phyloP scores from a whole-genome alignment of 2,797 vertebrate genomes.

The Vireo griseus region DNA sequence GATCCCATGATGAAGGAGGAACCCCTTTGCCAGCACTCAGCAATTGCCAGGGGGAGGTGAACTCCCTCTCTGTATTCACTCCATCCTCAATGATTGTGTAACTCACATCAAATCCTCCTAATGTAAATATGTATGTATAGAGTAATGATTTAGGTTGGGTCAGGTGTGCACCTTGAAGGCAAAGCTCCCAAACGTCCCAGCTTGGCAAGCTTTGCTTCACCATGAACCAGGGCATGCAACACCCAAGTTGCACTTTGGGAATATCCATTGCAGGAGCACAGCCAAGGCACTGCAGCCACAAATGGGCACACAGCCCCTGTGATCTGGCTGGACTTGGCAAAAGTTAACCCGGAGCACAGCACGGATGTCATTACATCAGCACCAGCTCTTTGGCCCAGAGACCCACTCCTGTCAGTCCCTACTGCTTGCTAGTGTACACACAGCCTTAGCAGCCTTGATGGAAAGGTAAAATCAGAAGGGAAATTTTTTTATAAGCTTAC shows the following conservation, averaged over 20 bases:
- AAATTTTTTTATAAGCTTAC: not conserved
- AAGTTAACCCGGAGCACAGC: fast-evolving
- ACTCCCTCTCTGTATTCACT: not conserved
- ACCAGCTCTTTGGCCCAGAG: not conserved
- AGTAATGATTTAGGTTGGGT: not conserved
- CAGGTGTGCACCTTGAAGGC: not conserved
- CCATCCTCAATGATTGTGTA: not conserved
- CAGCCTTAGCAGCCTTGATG: not conserved
- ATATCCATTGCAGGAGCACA: not conserved
- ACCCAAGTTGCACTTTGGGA: not conserved
- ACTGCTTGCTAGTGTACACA: not conserved
- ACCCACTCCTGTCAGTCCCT: fast-evolving
- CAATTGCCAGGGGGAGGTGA: not conserved
- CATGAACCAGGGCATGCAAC: fast-evolving
- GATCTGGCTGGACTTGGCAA: not conserved
- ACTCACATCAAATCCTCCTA: not conserved
- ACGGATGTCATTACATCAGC: not conserved
- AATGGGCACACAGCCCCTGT: not conserved
- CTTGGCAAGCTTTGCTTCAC: not conserved
- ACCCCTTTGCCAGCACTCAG: not conserved
- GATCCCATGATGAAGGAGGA: not conserved
- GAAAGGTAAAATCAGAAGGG: not conserved
- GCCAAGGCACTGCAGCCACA: not conserved
- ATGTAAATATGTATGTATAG: not conserved
- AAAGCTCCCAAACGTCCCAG: fast-evolving